Conservation (phyloP, 2,797 vertebrate species). For the Picus viridis region DNA sequence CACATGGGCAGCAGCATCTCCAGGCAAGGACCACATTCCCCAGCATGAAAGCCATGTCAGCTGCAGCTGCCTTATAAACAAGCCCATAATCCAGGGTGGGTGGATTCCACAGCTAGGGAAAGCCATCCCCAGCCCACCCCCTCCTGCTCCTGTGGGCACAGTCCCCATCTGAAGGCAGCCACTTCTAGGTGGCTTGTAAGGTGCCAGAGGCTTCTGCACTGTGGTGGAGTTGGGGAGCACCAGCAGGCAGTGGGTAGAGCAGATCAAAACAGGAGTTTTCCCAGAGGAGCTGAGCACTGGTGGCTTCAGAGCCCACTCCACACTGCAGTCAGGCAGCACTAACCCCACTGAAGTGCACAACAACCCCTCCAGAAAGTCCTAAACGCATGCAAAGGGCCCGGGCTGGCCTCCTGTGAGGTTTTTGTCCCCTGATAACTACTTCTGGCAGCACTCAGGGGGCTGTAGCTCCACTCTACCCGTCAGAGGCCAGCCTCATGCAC, state of each 20-base stretch:
- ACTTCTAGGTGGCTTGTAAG: too few species aligned
- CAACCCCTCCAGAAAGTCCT: not conserved
- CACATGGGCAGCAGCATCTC: too few species aligned
- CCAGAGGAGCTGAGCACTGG: not conserved
- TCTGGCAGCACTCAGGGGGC: not conserved
- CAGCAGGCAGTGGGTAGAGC: not conserved
- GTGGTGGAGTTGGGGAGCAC: accelerated
- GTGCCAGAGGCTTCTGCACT: not conserved
- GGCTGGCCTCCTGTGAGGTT: not conserved
- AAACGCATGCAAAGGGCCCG: accelerated
- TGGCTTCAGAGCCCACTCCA: not conserved
- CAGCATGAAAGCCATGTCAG: not conserved
- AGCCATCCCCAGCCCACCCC: not conserved
- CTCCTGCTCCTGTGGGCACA: accelerated
- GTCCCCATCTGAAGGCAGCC: not conserved
- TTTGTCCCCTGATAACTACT: accelerated
- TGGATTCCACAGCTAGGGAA: not conserved
- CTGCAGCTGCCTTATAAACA: not conserved
- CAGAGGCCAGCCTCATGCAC: accelerated
- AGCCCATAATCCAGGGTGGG: accelerated
- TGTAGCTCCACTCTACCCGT: not conserved
- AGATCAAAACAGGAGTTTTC: not conserved
- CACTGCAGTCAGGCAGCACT: not conserved
- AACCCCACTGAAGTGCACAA: not conserved
- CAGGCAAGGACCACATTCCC: accelerated